Evolutionary conservation across 1,140 invertebrate genomes (phyloP).

Genomic region (Brachystomella parvula): DNA sequence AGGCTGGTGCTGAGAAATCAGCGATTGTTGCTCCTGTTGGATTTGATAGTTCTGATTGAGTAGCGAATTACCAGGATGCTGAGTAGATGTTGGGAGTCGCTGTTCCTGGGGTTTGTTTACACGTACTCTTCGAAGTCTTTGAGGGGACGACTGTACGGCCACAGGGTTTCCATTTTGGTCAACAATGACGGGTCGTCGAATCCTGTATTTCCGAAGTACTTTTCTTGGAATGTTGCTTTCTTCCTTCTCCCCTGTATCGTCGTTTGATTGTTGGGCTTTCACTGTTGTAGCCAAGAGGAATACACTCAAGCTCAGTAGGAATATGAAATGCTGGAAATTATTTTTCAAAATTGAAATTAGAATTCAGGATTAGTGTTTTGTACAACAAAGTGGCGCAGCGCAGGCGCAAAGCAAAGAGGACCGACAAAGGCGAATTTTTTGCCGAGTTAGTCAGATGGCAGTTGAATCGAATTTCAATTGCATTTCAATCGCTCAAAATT

Average conservation of each 20-base stretch:
- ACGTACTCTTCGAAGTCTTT: constrained; percentile 29
- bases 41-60: not conserved
- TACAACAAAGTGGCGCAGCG: no score
- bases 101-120: constrained; percentile 26
- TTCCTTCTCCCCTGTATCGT: constrained; percentile 16
- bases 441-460: no score
- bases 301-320: not conserved
- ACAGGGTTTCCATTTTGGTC: constrained; percentile 28
- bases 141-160: constrained; percentile 7
- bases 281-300: not conserved
- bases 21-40: not conserved
- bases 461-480: no score
- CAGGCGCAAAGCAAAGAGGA: no score
- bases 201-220: constrained; percentile 33
- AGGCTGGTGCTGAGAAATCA: not conserved
- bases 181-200: constrained; percentile 29
- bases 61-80: not conserved
- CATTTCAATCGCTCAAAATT: no score
- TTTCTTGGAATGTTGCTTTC: constrained; percentile 30
- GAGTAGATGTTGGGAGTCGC: not conserved
- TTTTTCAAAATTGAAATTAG: no score
- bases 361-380: no score
- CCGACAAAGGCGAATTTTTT: no score
- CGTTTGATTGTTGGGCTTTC: not conserved
- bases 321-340: not conserved